These are phyloP conservation scores for Kudoa iwatai DNA, from an alignment of 30 jellyfish, hydroid and myxozoan species.

Conservation along the genomic window DNA sequence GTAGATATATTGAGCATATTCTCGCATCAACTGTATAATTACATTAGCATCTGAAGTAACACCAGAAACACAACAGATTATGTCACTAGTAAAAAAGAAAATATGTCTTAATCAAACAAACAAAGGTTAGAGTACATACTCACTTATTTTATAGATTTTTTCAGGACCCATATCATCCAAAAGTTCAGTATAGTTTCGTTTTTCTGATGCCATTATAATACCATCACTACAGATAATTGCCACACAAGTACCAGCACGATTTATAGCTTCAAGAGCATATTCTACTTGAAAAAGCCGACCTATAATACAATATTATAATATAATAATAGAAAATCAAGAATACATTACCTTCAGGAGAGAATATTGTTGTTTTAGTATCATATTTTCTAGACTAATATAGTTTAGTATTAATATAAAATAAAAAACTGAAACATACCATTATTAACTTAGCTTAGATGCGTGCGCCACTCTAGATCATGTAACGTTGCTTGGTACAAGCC, in stretches of 20 bases:
- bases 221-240: conserved; percentile 86
- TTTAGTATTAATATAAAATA: too few relatives aligned
- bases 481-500: too few relatives aligned
- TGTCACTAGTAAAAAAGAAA: too few relatives aligned
- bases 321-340: too few relatives aligned
- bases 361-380: conserved; percentile 83
- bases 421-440: too few relatives aligned
- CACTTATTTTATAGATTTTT: conserved; percentile 38
- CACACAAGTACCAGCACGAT: conserved; percentile 97
- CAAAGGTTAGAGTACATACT: conserved; percentile 19
- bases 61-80: conserved; percentile 97
- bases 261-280: conserved; percentile 95
- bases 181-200: conserved; percentile 36
- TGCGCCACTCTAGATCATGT: too few relatives aligned
- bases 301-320: too few relatives aligned
- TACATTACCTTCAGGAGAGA: conserved; percentile 98
- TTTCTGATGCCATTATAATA: conserved; percentile 65
- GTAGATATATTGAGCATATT: too few relatives aligned
- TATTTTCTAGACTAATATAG: conserved; percentile 71
- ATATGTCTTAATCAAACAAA: too few relatives aligned
- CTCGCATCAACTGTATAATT: too few relatives aligned
- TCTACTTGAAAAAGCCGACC: conserved; percentile 96
- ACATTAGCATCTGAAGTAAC: conserved; percentile 96
- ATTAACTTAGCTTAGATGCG: too few relatives aligned
- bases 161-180: conserved; percentile 62